These are phyloP conservation scores for Ichneumoninae sp. DNA, from an alignment of 2,888 invertebrate genomes.

Conservation along the genomic window DNA sequence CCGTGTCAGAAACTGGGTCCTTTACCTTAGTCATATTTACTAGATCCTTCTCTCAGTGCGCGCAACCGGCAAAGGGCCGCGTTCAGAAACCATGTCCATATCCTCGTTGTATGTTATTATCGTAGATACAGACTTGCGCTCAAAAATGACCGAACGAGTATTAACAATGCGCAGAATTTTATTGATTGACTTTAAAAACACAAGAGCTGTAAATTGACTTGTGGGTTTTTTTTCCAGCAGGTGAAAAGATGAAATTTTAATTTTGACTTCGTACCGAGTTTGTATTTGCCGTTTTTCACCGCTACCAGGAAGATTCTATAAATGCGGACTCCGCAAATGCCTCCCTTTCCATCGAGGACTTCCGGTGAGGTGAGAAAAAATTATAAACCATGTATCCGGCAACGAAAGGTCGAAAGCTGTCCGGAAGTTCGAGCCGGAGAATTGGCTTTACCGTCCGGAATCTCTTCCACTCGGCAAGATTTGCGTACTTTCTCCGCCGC, in stretches of 20 bases:
- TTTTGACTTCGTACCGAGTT: not conserved
- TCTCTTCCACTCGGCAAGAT: constrained; percentile 47
- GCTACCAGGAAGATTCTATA: not conserved
- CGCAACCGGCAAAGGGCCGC: too few species aligned
- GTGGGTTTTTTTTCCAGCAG: not conserved
- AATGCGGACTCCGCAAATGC: not conserved
- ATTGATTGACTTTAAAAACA: too few species aligned
- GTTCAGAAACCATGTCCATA: too few species aligned
- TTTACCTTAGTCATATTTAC: too few species aligned
- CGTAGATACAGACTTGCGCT: too few species aligned
- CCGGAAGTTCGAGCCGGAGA: constrained; percentile 49
- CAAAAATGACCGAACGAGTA: too few species aligned
- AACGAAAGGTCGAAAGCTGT: constrained; percentile 65
- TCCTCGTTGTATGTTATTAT: too few species aligned
- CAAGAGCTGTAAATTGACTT: too few species aligned
- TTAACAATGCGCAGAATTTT: too few species aligned
- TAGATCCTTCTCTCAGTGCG: too few species aligned
- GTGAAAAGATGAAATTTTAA: not conserved
- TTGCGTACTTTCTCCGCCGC: constrained; percentile 55
- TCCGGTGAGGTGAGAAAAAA: constrained; percentile 13
- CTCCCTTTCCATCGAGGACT: not conserved
- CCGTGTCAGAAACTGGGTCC: too few species aligned
- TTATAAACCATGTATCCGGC: constrained; percentile 26
- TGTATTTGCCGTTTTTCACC: too few species aligned
- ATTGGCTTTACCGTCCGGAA: constrained; percentile 60